These are phyloP conservation scores for Dyspetes luteomarginatus DNA, from an alignment of 2,888 invertebrate species.

Conservation along the genomic window DNA sequence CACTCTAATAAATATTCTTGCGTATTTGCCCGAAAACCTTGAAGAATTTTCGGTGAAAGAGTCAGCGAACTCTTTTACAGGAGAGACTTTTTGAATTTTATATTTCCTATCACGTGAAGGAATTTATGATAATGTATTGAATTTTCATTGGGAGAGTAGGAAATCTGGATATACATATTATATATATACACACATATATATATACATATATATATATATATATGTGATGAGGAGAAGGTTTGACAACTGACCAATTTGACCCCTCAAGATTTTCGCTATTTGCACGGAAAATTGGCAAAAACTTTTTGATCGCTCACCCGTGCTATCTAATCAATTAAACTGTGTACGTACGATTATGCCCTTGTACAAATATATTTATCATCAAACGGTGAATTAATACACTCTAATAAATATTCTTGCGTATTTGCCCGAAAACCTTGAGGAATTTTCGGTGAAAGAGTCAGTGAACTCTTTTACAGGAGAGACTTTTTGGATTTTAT, in stretches of 20 bases:
- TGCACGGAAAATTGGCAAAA: slow-evolving; percentile 56
- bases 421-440: background rate
- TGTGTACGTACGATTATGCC: background rate
- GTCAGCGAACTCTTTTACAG: background rate
- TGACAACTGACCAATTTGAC: slow-evolving; percentile 49
- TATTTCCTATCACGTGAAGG: background rate
- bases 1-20: slow-evolving; percentile 47
- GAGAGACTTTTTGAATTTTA: background rate
- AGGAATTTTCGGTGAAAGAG: background rate
- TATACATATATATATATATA: too few relatives aligned
- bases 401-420: slow-evolving; percentile 46
- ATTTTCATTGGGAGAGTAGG: background rate
- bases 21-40: background rate
- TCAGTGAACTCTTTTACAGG: background rate
- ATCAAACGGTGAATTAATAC: slow-evolving; percentile 43
- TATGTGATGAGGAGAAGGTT: background rate
- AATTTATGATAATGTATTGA: background rate
- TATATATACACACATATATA: too few relatives aligned
- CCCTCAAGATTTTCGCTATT: slow-evolving; percentile 52
- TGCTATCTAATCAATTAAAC: slow-evolving; percentile 25
- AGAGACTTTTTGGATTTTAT: background rate
- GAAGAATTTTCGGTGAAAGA: background rate
- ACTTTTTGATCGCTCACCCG: slow-evolving; percentile 48
- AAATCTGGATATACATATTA: background rate
- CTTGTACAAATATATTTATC: background rate